Conservation (phyloP, 2,888 invertebrate genomes). For the Troides aeacus region DNA sequence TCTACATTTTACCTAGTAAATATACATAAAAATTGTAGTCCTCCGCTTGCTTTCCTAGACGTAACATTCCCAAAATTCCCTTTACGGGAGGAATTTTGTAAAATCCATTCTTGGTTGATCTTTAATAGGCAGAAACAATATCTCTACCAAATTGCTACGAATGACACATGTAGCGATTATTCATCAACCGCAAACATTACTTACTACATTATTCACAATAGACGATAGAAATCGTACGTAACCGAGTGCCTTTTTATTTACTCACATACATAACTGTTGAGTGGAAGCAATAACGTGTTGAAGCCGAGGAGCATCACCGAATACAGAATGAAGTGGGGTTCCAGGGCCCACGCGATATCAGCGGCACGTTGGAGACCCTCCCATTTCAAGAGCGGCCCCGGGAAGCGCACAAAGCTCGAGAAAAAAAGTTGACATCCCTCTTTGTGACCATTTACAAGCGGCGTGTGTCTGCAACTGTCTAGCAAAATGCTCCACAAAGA, state of each 20-base stretch:
- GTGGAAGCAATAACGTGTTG: conserved; percentile 44
- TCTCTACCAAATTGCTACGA: neutral
- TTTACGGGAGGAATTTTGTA: too few relatives aligned
- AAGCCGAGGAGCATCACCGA: conserved; percentile 38
- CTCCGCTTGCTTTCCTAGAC: too few relatives aligned
- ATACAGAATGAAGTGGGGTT: conserved; percentile 32
- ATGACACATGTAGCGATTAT: conserved; percentile 15
- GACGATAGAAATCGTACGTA: neutral
- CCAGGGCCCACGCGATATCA: conserved; percentile 35
- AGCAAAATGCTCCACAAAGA: conserved; percentile 23
- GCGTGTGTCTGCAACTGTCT: conserved; percentile 21
- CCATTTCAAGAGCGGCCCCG: conserved; percentile 8
- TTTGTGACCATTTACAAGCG: conserved; percentile 26
- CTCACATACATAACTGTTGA: conserved; percentile 36
- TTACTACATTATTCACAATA: conserved; percentile 1
- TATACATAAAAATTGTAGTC: too few relatives aligned
- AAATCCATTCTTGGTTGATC: too few relatives aligned
- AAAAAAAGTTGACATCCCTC: conserved; percentile 25
- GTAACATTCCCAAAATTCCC: too few relatives aligned
- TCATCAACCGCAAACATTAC: conserved; percentile 5
- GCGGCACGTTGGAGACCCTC: conserved; percentile 13
- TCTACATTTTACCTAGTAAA: too few relatives aligned
- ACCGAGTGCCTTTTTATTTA: conserved; percentile 32
- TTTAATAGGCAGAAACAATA: too few relatives aligned
- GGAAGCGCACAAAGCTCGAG: conserved; percentile 27